Evolutionary conservation across 2,113 vertebrate genomes (phyloP), one percentile per base, ranked within the genome.

Genomic region (Melanerpes aurifrons): DNA sequence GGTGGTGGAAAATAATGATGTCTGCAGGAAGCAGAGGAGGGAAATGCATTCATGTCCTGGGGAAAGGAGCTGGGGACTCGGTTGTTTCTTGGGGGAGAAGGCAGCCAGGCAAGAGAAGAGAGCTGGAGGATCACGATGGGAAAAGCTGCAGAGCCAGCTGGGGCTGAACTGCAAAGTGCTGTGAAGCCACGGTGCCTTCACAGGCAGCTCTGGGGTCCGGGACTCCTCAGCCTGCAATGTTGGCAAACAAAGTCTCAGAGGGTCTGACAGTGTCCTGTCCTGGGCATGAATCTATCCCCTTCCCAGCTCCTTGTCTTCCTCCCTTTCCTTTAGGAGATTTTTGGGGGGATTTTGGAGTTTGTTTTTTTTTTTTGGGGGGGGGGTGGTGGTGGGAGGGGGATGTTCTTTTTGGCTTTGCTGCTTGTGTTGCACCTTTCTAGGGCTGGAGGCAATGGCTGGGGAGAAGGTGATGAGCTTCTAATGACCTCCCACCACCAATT

Each of bases 241-340:
- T 91, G 96, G 95, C 86, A 76, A 92, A 94, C 63, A 76, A 95
- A 95, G 92, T 94, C 88, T 77, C 26, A 1, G 43, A 63, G 77
- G 67, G 53, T 78, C 26, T 8, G 24, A 28, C 75, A 68, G 54
- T 29, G 57, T 56, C 67, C 56, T 43, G 35, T 71, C 21, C 69
- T 2, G 7, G 32, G 53, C 40, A 4, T 13, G 50, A 70, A 79
- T 91, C 29, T 69, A 9, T 58, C 61, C 21, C 24, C n/a, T 47
- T 10, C 4, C 58, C 67, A 62, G 29, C 45, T 87, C n/a, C 24
- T 72, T 37, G 25, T 62, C 22, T 89, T 78, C 16, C 22, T n/a
- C 4, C 5, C 80, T 80, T 88, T 9, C 58, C 82, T 40, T 4
- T 28, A n/a, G 68, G 71, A 56, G 54, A 24, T 48, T 18, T 53